A percentile compares a stretch with the other conserved stretches of the same genome.
phyloP scores from a whole-genome alignment of 2,888 invertebrate genomes.

The Orchesella flavescens region DNA sequence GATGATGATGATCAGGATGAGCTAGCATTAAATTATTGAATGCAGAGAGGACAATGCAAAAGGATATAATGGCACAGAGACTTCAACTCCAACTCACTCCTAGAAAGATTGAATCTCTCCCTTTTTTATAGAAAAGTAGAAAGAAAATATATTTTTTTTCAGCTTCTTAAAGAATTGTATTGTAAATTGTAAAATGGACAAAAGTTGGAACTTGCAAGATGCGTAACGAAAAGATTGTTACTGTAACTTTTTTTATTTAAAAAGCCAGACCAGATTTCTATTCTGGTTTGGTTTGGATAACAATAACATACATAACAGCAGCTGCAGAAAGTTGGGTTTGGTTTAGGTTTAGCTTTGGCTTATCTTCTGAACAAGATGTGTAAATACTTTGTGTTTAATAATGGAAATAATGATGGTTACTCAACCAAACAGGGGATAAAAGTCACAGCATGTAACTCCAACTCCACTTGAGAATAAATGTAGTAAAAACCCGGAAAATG shows the following conservation, averaged over 20 bases:
- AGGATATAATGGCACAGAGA: neutral
- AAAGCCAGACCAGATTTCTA: too few species aligned
- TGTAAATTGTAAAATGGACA: neutral
- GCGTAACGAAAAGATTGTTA: neutral
- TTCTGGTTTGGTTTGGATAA: neutral
- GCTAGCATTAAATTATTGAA: conserved; percentile 45
- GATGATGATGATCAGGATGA: conserved; percentile 41
- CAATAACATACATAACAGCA: neutral
- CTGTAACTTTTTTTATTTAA: too few species aligned
- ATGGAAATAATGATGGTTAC: conserved; percentile 7
- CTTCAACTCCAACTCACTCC: neutral
- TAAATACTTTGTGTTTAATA: conserved; percentile 5
- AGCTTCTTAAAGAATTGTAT: too few species aligned
- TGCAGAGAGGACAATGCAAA: conserved; percentile 6
- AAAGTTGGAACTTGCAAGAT: neutral
- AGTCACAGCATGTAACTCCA: too few species aligned
- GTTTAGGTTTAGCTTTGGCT: neutral
- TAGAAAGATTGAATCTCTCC: conserved; percentile 13
- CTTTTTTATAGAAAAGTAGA: neutral
- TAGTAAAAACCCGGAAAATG: neutral
- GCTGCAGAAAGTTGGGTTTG: neutral
- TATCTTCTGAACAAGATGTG: neutral
- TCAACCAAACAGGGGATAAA: conserved; percentile 17
- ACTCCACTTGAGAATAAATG: neutral
- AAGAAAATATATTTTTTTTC: too few species aligned